A percentile compares a stretch with the other conserved stretches of the same genome.
Evolutionary conservation across 1,140 invertebrate genomes (phyloP).

Genomic region (Hesperophylax magnus): DNA sequence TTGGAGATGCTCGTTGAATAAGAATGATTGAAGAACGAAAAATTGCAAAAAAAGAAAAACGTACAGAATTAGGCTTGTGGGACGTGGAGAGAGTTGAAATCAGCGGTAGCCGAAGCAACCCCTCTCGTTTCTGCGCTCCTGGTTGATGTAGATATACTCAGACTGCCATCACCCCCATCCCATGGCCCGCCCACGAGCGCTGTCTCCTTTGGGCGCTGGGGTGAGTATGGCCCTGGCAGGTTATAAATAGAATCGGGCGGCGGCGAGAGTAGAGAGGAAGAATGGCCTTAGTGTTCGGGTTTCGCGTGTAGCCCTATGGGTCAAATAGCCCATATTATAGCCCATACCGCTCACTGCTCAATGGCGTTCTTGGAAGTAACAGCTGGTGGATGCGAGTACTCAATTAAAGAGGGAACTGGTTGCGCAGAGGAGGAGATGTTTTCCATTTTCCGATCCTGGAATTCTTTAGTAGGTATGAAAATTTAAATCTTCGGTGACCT

Average conservation of each 20-base stretch:
- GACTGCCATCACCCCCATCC: background rate
- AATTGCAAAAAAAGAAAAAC: background rate
- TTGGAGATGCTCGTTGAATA: background rate
- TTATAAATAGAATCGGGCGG: conserved; percentile 50
- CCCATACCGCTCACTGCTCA: background rate
- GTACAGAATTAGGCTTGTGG: background rate
- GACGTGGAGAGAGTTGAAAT: conserved; percentile 3
- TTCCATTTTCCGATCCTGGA: too few relatives aligned
- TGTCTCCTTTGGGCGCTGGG: conserved; percentile 6
- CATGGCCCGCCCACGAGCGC: background rate
- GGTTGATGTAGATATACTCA: background rate
- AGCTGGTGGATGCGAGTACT: background rate
- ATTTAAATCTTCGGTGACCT: too few relatives aligned
- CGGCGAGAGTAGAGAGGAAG: conserved; percentile 6
- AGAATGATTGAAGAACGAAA: conserved; percentile 2
- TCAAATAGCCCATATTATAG: too few relatives aligned
- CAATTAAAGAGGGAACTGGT: background rate
- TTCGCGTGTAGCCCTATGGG: background rate
- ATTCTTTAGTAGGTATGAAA: too few relatives aligned
- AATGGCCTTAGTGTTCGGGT: conserved; percentile 9
- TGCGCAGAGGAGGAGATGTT: too few relatives aligned
- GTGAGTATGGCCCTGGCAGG: conserved; percentile 42
- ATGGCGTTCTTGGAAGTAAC: conserved; percentile 9
- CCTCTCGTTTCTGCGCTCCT: background rate
- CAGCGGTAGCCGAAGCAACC: background rate